Conservation (phyloP, 2,113 vertebrate genomes). For the Phycodurus eques region DNA sequence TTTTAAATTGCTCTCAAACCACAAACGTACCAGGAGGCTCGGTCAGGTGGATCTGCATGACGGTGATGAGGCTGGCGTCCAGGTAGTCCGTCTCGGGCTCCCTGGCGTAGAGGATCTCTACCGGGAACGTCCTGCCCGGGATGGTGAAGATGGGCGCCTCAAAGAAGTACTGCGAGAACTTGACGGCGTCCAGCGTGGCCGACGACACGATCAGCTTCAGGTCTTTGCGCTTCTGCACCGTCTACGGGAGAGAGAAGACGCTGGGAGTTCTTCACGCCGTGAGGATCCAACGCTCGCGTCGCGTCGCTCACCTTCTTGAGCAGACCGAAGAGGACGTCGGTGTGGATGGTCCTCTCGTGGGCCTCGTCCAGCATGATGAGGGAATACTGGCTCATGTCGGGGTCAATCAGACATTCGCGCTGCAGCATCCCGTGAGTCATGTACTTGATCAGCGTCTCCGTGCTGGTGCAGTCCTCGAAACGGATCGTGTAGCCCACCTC, state of each 20-base stretch:
- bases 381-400: constrained; percentile 90
- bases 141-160: constrained; percentile 98
- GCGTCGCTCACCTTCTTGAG: constrained; percentile 85
- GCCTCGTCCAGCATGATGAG: constrained; percentile 98
- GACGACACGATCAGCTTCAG: constrained; percentile 98
- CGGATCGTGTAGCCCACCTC: constrained; percentile 98
- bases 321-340: constrained; percentile 93
- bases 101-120: constrained; percentile 92
- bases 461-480: constrained; percentile 97
- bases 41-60: constrained; percentile 92
- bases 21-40: constrained; percentile 82
- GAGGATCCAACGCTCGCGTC: too few species aligned
- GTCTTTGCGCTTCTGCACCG: constrained; percentile 90
- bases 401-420: constrained; percentile 93
- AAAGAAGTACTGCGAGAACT: constrained; percentile 98
- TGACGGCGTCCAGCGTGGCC: constrained; percentile 93
- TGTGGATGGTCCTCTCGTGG: constrained; percentile 96
- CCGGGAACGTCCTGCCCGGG: constrained; percentile 92
- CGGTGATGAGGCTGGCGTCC: constrained; percentile 89
- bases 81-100: constrained; percentile 91
- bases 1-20: too few species aligned
- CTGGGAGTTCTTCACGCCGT: neutral
- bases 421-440: constrained; percentile 98
- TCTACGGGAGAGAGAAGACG: constrained; percentile 63
- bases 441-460: constrained; percentile 96